Evolutionary conservation across 2,113 vertebrate genomes (phyloP).

Genomic region (Cavia porcellus): DNA sequence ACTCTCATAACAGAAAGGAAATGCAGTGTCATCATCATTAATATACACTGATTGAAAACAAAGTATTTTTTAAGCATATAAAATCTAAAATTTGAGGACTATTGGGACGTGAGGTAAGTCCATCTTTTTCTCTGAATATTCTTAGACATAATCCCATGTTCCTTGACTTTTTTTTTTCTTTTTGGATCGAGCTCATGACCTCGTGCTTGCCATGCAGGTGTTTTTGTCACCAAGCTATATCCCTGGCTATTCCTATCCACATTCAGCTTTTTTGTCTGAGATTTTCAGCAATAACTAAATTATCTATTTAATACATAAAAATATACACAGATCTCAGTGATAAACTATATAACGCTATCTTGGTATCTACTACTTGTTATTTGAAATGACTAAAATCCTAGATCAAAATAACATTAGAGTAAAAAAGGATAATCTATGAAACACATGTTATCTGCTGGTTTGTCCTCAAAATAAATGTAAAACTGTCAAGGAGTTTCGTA

Average conservation of each 20-base stretch:
- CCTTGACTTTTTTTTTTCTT: background rate
- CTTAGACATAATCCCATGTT: background rate
- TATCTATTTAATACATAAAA: background rate
- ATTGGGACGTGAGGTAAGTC: background rate
- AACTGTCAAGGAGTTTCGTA: background rate
- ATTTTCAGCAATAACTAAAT: background rate
- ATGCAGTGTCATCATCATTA: too few relatives aligned
- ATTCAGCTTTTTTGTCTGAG: background rate
- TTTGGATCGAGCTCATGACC: too few relatives aligned
- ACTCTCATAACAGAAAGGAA: too few relatives aligned
- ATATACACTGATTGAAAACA: too few relatives aligned
- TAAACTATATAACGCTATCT: background rate
- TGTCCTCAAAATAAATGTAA: background rate
- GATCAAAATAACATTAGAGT: background rate
- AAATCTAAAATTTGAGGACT: background rate
- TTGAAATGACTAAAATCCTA: background rate
- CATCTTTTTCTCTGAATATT: background rate
- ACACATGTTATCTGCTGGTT: background rate
- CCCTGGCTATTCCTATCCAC: background rate
- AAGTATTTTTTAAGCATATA: background rate
- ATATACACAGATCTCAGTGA: background rate
- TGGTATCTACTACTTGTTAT: background rate
- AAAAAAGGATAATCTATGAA: background rate
- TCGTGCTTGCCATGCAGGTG: too few relatives aligned
- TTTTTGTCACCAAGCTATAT: too few relatives aligned